These are phyloP conservation scores for Dolichoris vasculosae DNA, from an alignment of 1,140 invertebrate species.

Conservation along the genomic window DNA sequence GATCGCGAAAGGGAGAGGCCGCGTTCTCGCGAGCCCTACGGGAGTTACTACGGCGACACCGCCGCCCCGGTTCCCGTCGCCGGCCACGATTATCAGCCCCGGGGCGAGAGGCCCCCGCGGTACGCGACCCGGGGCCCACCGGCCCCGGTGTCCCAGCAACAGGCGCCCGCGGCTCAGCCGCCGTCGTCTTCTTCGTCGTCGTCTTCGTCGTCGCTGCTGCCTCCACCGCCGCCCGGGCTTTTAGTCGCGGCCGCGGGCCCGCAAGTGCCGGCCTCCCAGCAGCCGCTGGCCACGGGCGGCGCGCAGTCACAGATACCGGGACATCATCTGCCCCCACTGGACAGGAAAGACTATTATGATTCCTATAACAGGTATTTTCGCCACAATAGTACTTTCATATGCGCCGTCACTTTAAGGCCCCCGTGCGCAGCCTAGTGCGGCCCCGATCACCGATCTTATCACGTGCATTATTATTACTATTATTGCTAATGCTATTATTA, in stretches of 20 bases:
- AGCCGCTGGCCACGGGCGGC: slow-evolving; percentile 37
- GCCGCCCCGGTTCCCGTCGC: slow-evolving; percentile 61
- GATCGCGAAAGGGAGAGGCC: slow-evolving; percentile 69
- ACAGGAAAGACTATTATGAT: slow-evolving; percentile 76
- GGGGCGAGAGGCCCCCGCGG: slow-evolving; percentile 58
- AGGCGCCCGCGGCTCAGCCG: background rate
- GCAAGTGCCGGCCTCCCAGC: background rate
- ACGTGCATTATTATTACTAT: background rate
- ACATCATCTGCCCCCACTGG: slow-evolving; percentile 66
- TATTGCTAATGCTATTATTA: too few species aligned
- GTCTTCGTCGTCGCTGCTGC: slow-evolving; percentile 18
- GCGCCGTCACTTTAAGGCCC: slow-evolving; percentile 50
- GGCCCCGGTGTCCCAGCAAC: slow-evolving; percentile 51
- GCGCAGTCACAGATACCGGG: slow-evolving; percentile 65
- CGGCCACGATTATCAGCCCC: slow-evolving; percentile 48
- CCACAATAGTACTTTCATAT: slow-evolving; percentile 73
- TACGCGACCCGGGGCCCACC: slow-evolving; percentile 59
- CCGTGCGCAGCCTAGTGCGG: slow-evolving; percentile 19
- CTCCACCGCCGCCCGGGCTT: slow-evolving; percentile 49
- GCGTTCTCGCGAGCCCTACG: slow-evolving; percentile 67
- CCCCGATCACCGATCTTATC: background rate
- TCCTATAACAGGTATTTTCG: slow-evolving; percentile 76
- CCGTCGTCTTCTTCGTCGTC: background rate
- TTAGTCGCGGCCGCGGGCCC: slow-evolving; percentile 26
- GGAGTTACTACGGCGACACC: slow-evolving; percentile 69